Percentiles rank a stretch among this genome's conserved stretches.
These are phyloP conservation scores for Deilephila elpenor DNA, from an alignment of 2,888 invertebrate species.

Conservation along the genomic window DNA sequence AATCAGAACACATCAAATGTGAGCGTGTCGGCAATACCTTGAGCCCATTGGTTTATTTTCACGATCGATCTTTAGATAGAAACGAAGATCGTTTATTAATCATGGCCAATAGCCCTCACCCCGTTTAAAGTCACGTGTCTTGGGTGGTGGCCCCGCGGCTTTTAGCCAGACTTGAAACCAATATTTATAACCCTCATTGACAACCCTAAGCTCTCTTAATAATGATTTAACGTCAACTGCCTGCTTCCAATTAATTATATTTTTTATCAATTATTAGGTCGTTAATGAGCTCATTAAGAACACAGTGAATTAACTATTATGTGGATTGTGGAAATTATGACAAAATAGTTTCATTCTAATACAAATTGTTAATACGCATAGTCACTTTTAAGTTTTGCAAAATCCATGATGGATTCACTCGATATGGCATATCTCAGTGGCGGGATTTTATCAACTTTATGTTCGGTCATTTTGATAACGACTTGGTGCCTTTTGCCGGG, in stretches of 20 bases:
- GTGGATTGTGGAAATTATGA: neutral
- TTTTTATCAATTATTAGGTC: neutral
- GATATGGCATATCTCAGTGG: constrained; percentile 4
- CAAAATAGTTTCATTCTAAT: too few relatives aligned
- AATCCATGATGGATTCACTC: neutral
- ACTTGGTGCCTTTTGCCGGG: constrained; percentile 46
- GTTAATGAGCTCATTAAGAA: neutral
- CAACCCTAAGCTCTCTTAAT: neutral
- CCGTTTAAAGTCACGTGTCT: too few relatives aligned
- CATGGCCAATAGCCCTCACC: too few relatives aligned
- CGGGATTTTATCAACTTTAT: constrained; percentile 2
- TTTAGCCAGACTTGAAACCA: neutral
- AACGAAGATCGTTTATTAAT: too few relatives aligned
- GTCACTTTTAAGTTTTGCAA: neutral
- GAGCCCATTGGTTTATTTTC: too few relatives aligned
- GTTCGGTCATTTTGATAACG: constrained; percentile 14
- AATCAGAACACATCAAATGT: too few relatives aligned
- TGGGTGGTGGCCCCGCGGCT: too few relatives aligned
- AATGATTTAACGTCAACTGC: neutral
- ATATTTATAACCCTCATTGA: neutral
- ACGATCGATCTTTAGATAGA: too few relatives aligned
- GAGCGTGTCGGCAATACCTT: too few relatives aligned
- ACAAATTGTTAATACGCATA: neutral
- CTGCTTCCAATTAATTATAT: neutral
- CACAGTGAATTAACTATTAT: neutral